phyloP scores from a whole-genome alignment of 2,113 vertebrate genomes.

The Tympanuchus pallidicinctus region DNA sequence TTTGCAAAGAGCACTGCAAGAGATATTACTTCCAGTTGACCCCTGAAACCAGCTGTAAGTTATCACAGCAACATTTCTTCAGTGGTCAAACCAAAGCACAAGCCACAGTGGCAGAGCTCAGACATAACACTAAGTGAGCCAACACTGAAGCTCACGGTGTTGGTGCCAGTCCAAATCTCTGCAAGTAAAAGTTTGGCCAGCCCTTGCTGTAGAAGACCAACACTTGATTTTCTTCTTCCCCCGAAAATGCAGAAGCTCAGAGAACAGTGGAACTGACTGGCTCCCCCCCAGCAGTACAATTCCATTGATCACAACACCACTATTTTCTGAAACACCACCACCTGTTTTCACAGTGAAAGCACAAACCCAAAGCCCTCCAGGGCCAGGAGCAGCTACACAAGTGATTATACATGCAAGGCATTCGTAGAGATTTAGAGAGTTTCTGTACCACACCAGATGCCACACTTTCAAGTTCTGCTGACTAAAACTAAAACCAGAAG shows the following conservation, averaged over 20 bases:
- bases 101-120: background rate
- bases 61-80: background rate
- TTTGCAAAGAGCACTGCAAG: background rate
- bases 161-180: background rate
- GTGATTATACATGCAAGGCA: background rate
- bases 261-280: background rate
- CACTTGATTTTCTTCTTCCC: background rate
- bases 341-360: background rate
- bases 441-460: background rate
- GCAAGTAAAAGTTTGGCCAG: background rate
- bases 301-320: background rate
- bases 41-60: background rate
- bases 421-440: background rate
- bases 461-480: background rate
- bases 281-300: background rate
- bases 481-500: background rate
- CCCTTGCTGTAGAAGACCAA: background rate
- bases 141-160: rapidly evolving
- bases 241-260: background rate
- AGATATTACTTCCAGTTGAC: background rate
- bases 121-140: background rate
- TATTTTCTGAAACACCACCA: background rate
- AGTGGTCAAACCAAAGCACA: background rate
- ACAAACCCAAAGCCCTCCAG: background rate
- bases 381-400: background rate